These are phyloP conservation scores for Pangasius larnaudii DNA, from an alignment of 2,797 vertebrate genomes.

Conservation along the genomic window DNA sequence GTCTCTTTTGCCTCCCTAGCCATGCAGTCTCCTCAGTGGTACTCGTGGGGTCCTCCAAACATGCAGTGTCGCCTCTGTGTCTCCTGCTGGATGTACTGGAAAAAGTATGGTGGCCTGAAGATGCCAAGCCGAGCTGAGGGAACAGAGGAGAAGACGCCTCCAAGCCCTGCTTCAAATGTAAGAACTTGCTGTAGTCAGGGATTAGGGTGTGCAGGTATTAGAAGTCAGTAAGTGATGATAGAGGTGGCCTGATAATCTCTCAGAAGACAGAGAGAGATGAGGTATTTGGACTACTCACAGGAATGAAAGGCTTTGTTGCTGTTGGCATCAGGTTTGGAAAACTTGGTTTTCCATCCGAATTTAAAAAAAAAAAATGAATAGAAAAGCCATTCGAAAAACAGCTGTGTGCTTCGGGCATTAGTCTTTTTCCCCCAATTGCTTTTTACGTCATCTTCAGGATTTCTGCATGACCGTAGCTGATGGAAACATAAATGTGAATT, in stretches of 20 bases:
- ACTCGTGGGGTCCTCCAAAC: slow-evolving; percentile 97
- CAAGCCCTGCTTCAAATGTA: slow-evolving; percentile 81
- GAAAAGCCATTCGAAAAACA: neutral
- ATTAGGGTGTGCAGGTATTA: neutral
- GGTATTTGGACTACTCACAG: neutral
- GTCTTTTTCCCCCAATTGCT: neutral
- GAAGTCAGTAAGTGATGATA: neutral
- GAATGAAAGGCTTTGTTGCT: neutral
- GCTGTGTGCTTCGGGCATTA: neutral
- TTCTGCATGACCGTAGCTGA: neutral
- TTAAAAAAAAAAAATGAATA: neutral
- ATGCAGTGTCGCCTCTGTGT: slow-evolving; percentile 97
- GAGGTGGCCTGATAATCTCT: neutral
- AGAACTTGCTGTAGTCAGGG: slow-evolving; percentile 46
- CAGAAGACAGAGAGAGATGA: neutral
- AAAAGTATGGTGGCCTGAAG: slow-evolving; percentile 97
- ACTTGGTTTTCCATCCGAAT: neutral
- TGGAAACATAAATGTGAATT: neutral
- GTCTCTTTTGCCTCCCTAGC: slow-evolving; percentile 71
- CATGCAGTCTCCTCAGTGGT: slow-evolving; percentile 95
- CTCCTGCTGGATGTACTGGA: slow-evolving; percentile 98
- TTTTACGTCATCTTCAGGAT: neutral
- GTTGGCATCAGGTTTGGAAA: neutral
- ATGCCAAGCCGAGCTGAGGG: slow-evolving; percentile 94
- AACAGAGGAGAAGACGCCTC: slow-evolving; percentile 88